Base-by-base conservation (phyloP, 2,888 invertebrate genomes). In the Trachelus troglodyta region DNA sequence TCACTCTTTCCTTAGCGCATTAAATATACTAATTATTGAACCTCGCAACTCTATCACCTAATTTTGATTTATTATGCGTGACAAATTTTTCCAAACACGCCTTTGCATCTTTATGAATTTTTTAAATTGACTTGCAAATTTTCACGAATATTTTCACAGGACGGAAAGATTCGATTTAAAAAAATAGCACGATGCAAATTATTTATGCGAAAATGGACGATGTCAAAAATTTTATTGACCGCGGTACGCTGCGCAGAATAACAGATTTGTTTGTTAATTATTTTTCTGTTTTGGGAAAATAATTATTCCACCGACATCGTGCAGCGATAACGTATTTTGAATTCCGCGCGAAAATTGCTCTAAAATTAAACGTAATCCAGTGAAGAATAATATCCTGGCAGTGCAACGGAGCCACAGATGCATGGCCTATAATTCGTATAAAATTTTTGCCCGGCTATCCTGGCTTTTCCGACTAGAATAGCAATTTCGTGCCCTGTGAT, bases 401-500 rank as follows among this genome's bases (percentile, higher is more conserved):
- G 56, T 56, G 56, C 23, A 23, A 56, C 56, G 23, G 23, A 15
- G 56, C 9, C 23, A 9, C 56, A 56, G 56, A 56, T 56, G 56
- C 56, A 56, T 56, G 56, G 56, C 23, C 56, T 56, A 56, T 56
- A 56, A 56, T 56, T 56, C 56, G 56, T 56, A 56, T 56, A 56
- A 1, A 56, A 56, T 56, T 56, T 56, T 56, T 56, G 9, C 23
- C 40, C 1, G 40, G 40, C 40, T 12, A 37, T 37, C 15, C 40
- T 40, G 15, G 15, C 40, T 56, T 56, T 23, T 23, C 56, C 56
- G 56, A 15, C 56, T 56, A 23, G 56, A 23, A 56, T 56, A 23
- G 80, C 80, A 82, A 82, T 82, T 79, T 82, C 73, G 71, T 75
- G 31, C 40, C 71, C 56, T 23, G 40, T 34, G 76, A 73, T 75